These are phyloP conservation scores for Megatriorchis doriae DNA, from an alignment of 2,113 vertebrate genomes.

Conservation along the genomic window DNA sequence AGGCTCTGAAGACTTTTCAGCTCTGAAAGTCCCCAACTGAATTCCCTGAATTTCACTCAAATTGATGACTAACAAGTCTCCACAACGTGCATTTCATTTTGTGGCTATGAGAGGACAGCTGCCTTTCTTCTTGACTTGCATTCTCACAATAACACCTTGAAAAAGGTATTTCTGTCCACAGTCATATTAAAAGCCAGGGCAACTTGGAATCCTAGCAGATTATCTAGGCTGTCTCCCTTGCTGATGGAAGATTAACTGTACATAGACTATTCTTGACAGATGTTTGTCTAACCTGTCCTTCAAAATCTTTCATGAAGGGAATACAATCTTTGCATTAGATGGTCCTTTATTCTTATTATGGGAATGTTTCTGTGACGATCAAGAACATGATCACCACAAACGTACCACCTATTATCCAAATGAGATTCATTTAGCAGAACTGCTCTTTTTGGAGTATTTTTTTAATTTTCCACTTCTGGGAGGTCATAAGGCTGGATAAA, in stretches of 20 bases:
- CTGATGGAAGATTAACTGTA: background rate
- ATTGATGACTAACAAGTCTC: background rate
- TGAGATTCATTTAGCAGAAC: background rate
- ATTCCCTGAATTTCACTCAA: background rate
- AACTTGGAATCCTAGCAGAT: background rate
- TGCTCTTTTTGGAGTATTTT: background rate
- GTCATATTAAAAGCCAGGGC: background rate
- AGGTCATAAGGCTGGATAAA: background rate
- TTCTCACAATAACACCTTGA: background rate
- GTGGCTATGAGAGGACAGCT: background rate
- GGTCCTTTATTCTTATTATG: background rate
- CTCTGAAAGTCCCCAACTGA: background rate
- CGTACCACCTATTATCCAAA: background rate
- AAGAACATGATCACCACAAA: background rate
- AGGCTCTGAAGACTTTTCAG: background rate
- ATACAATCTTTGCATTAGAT: background rate
- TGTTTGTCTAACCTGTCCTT: background rate
- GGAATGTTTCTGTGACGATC: background rate
- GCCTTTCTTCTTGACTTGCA: background rate
- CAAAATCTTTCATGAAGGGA: background rate
- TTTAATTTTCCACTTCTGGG: background rate
- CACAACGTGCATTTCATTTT: background rate
- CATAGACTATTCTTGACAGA: background rate
- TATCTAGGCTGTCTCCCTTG: background rate
- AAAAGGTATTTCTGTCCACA: background rate